Evolutionary conservation across 2,797 vertebrate genomes (phyloP).

Genomic region (Paramormyrops hopkinsi): DNA sequence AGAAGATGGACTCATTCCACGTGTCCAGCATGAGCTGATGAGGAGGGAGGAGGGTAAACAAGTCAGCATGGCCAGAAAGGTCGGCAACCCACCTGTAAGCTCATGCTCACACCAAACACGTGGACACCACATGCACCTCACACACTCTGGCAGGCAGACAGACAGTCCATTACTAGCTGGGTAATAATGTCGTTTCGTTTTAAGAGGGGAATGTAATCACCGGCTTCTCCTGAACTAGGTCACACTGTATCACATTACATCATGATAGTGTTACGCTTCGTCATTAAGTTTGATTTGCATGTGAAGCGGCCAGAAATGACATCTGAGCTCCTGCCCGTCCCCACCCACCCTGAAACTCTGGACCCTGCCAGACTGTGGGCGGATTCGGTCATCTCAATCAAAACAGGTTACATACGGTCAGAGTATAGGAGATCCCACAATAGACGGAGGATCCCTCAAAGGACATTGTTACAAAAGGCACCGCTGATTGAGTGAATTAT

Average conservation of each 20-base stretch:
- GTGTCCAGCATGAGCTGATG: slow-evolving; percentile 90
- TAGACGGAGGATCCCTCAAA: background rate
- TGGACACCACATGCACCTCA: background rate
- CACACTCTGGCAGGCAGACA: background rate
- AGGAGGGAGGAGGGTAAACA: background rate
- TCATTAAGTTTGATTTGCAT: slow-evolving; percentile 8
- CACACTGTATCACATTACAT: background rate
- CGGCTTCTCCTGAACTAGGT: background rate
- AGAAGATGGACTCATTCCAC: slow-evolving; percentile 97
- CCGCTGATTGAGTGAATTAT: background rate
- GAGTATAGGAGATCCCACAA: background rate
- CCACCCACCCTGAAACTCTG: background rate
- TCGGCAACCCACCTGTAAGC: background rate
- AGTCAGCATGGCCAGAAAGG: background rate
- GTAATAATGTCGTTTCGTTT: background rate
- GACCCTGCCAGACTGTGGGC: background rate
- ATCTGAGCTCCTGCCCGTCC: background rate
- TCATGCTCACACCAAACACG: background rate
- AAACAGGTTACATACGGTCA: background rate
- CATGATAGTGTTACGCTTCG: background rate
- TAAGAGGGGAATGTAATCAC: background rate
- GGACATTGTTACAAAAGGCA: background rate
- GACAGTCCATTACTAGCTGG: background rate
- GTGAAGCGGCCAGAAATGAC: background rate
- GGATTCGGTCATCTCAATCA: background rate